Conservation (phyloP, 2,888 invertebrate species). For the Brenthis ino region DNA sequence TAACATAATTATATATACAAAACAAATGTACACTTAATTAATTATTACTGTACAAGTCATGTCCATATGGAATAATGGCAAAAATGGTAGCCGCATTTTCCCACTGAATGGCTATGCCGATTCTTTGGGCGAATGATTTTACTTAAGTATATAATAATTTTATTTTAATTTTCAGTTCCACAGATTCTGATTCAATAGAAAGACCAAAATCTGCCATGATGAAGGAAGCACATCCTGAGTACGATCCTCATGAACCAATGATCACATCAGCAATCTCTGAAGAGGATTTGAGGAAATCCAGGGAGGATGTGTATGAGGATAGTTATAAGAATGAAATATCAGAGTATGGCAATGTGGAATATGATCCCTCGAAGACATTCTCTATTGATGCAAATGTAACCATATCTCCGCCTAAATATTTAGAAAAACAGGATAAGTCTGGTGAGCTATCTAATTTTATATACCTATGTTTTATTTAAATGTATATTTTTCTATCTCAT, state of each 20-base stretch:
- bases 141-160: background rate
- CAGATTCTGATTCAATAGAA: conserved; percentile 74
- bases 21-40: too few relatives aligned
- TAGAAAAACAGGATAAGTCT: conserved; percentile 60
- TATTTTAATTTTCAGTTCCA: conserved; percentile 53
- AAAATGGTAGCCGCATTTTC: too few relatives aligned
- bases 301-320: conserved; percentile 71
- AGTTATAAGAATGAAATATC: conserved; percentile 61
- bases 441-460: conserved; percentile 47
- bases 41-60: too few relatives aligned
- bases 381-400: conserved; percentile 55
- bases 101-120: too few relatives aligned
- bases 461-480: background rate
- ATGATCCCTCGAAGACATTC: conserved; percentile 62
- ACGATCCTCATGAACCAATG: conserved; percentile 78
- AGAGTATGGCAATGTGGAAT: conserved; percentile 56
- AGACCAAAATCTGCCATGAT: conserved; percentile 75
- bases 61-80: too few relatives aligned
- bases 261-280: conserved; percentile 77
- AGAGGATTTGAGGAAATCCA: conserved; percentile 71
- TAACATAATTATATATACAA: too few relatives aligned
- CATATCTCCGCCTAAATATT: conserved; percentile 52
- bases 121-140: background rate
- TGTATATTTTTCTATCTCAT: too few relatives aligned
- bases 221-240: conserved; percentile 74